Base-by-base conservation (phyloP, 1,140 invertebrate species). In the Helicoverpa zea region DNA sequence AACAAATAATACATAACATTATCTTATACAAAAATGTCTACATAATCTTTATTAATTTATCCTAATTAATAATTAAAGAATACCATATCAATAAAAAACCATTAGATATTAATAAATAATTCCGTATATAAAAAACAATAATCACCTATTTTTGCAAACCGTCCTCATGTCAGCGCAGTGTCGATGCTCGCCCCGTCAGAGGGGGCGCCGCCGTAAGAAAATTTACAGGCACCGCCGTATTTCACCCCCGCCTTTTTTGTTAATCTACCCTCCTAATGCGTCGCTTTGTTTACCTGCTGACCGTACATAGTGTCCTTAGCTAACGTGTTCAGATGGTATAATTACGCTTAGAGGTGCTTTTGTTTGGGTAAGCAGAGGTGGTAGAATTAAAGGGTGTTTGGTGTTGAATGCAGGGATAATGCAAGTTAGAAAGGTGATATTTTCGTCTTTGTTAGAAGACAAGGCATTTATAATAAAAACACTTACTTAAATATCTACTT, bases 221-320 rank as follows among this genome's bases (percentile, higher is more conserved):
- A 94, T 94, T 94, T 94, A 94, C 92, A 92, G 89, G 90, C 91
- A 87, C 91, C 87, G 90, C 88, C 91, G 91, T 93, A 93, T 93
- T 93, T 94, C 92, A 93, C 89, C 85, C 81, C 87, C 88, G 87
- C 89, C 84, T 85, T 86, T 87, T 84, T 83, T 85, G 92, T 88
- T 94, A 94, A 94, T 94, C 92, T 92, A 92, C 92, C 92, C 91
- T 89, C 90, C 89, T 93, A 94, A 94, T 94, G 91, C 88, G 91
- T 89, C 92, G 92, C 91, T 90, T 92, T 94, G 92, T 94, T 94
- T 94, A 94, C 91, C 91, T 93, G 92, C 92, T 93, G 92, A 93
- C 91, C 93, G 89, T 91, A 89, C 90, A 70, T 54, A 51, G 18
- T 29, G 64, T 56, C 78, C 43, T 66, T 73, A 63, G 61, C 16